phyloP scores from a whole-genome alignment of 2,888 invertebrate species.

The Luperina nickerlii region DNA sequence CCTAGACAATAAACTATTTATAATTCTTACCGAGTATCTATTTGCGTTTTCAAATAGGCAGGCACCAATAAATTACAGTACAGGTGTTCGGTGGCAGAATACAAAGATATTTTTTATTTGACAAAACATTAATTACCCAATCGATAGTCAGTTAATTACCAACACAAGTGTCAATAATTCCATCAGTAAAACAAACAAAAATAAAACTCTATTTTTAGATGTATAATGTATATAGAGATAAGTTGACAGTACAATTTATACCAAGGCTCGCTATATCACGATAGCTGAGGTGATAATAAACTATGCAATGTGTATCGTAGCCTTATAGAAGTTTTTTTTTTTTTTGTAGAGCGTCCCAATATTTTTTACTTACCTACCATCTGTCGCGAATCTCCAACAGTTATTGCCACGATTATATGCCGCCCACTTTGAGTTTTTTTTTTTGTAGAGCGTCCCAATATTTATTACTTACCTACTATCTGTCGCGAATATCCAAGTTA shows the following conservation, averaged over 20 bases:
- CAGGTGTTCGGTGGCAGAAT: neutral
- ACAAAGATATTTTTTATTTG: neutral
- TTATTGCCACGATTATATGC: too few species aligned
- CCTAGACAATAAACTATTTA: too few species aligned
- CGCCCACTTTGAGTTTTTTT: too few species aligned
- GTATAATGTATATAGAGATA: neutral
- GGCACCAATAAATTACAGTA: neutral
- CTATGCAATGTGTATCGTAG: neutral
- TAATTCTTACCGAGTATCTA: neutral
- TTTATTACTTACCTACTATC: too few species aligned
- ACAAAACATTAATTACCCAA: neutral
- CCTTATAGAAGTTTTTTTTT: too few species aligned
- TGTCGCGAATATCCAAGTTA: too few species aligned
- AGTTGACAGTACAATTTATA: constrained; percentile 13
- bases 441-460: too few species aligned
- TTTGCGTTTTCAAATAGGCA: neutral
- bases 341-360: too few species aligned
- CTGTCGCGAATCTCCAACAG: too few species aligned
- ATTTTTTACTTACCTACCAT: too few species aligned
- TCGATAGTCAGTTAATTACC: neutral
- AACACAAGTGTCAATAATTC: neutral
- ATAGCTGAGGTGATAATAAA: constrained; percentile 23
- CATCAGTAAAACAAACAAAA: neutral
- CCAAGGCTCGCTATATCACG: constrained; percentile 27
- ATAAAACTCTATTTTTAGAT: neutral